Base-by-base conservation (phyloP, 2,113 vertebrate species). In the Delphinus delphis region DNA sequence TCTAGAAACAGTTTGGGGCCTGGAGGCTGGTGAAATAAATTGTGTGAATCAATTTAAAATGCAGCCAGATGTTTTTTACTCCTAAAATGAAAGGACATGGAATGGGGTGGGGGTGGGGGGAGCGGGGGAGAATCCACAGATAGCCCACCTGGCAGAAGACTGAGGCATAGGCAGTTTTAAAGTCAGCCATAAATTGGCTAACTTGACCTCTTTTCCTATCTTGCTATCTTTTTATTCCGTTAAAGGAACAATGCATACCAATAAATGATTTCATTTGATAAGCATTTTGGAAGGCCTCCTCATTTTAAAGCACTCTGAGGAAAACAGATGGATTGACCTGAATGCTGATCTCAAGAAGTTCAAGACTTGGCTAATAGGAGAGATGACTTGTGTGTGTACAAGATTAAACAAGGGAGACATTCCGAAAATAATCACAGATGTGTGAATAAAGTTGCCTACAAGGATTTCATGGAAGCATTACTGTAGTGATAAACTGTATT, bases 61-160 rank as follows among this genome's bases (percentile, higher is more conserved):
- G 93, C 60, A 96, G 90, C 92, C 98, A 98, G 96, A 97, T 98
- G 93, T 97, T 96, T 95, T 92, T 85, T 53, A 92, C 58, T 96
- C 73, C 15, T 58, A 77, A 95, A 83, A 58, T 77, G 84, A 68
- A 90, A 80, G 86, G 53, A 44, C 50, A 53, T 44, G 12, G 20
- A 50, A 55, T 38, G 1, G 20, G 9, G 4, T 2, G 18, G 21
- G 17, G 36, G 58, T 11, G 18, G 25, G 17, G 8, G 15, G 26
- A 63, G 58, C 12, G 14, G 11, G 8, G 12, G 21, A 73, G 74
- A 71, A 62, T 17, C 38, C 83, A 79, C 26, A 65, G 58, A 95
- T 23, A 92, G 71, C 12, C 80, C 50, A 65, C 7, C 10, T 6
- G 60, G 77, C 70, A 90, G 55, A 81, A 84, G 23, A 55, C 21